Conservation (phyloP, 1,140 invertebrate genomes). For the Macrobrachium rosenbergii region DNA sequence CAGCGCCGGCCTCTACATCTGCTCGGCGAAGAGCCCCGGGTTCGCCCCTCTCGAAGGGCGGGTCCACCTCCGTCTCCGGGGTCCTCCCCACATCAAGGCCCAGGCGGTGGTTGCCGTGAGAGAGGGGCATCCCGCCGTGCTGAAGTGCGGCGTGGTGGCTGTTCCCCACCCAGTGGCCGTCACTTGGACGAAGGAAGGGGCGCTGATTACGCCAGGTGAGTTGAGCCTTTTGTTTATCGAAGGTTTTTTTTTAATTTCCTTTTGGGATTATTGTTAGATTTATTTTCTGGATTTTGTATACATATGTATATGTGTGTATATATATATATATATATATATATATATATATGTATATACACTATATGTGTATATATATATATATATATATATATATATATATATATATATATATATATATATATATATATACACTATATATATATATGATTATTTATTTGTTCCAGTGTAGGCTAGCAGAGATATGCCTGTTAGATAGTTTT, state of each 20-base stretch:
- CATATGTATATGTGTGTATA: neutral
- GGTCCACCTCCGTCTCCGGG: conserved; percentile 59
- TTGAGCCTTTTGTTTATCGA: neutral
- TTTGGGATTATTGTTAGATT: neutral
- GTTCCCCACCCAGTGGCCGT: conserved; percentile 62
- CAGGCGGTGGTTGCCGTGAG: conserved; percentile 45
- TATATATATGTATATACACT: too few species aligned
- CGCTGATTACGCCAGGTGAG: conserved; percentile 16
- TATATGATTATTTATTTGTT: too few species aligned
- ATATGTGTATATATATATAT: too few species aligned
- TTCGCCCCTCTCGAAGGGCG: conserved; percentile 57
- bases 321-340: too few species aligned
- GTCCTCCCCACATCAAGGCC: conserved; percentile 58
- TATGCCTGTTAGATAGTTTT: too few species aligned
- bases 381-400: too few species aligned
- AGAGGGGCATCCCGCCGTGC: conserved; percentile 54
- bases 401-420: too few species aligned
- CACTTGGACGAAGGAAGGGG: conserved; percentile 61
- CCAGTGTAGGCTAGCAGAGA: too few species aligned
- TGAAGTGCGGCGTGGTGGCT: conserved; percentile 54
- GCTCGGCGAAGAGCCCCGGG: conserved; percentile 34
- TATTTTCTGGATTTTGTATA: neutral
- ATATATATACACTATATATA: too few species aligned
- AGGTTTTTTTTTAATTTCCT: neutral
- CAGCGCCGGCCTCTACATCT: conserved; percentile 43